Conservation (phyloP, 2,797 vertebrate species). For the Bradypodion pumilum region DNA sequence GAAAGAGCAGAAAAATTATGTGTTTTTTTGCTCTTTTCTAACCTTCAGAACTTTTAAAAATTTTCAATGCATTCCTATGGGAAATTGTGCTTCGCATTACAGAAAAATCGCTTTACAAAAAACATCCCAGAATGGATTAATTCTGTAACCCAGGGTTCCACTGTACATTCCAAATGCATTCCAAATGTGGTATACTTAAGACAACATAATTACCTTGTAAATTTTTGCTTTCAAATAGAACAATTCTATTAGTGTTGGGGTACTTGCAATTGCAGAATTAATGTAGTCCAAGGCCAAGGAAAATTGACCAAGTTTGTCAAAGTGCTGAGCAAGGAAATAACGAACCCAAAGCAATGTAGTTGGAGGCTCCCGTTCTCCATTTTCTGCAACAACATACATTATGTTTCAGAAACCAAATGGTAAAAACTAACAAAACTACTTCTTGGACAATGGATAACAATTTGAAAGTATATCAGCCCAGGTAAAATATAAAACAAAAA, state of each 20-base stretch:
- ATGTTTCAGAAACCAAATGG: conserved; percentile 25
- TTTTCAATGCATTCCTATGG: too few relatives aligned
- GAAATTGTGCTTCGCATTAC: too few relatives aligned
- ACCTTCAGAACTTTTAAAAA: too few relatives aligned
- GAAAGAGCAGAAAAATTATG: too few relatives aligned
- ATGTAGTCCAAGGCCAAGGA: conserved; percentile 81
- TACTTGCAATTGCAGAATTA: conserved; percentile 78
- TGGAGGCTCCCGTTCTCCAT: conserved; percentile 77
- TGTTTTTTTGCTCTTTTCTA: too few relatives aligned
- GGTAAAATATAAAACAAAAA: background rate
- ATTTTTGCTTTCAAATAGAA: conserved; percentile 84
- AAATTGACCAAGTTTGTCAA: conserved; percentile 81
- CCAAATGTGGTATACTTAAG: background rate
- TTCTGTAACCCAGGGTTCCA: too few relatives aligned
- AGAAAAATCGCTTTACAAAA: too few relatives aligned
- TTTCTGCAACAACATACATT: conserved; percentile 72
- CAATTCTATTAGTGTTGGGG: conserved; percentile 81
- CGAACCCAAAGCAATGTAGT: conserved; percentile 81
- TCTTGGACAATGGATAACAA: background rate
- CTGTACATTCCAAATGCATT: background rate
- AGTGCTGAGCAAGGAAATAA: conserved; percentile 82
- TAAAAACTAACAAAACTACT: conserved; percentile 16
- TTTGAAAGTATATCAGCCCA: background rate
- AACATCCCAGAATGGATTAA: too few relatives aligned
- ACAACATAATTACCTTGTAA: conserved; percentile 77